phyloP scores from a whole-genome alignment of 2,113 vertebrate species.

The Pollimyrus isidori region DNA sequence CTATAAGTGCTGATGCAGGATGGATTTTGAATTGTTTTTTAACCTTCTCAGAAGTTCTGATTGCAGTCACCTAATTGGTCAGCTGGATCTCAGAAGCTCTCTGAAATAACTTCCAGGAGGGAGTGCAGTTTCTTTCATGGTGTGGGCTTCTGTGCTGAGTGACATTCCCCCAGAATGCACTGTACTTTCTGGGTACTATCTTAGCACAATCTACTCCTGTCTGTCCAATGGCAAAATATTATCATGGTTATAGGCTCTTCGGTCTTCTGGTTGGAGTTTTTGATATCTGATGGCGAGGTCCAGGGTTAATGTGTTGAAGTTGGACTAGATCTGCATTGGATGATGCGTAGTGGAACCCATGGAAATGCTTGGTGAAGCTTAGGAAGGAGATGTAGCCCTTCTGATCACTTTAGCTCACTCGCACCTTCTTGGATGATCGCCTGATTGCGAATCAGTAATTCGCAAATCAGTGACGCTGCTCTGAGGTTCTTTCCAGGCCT shows the following conservation, averaged over 20 bases:
- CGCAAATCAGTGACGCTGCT: slow-evolving; percentile 34
- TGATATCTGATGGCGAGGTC: not conserved
- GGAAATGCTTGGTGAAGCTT: not conserved
- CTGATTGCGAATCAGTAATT: too few species aligned
- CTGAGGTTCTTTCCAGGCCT: slow-evolving; percentile 70
- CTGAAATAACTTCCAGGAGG: not conserved
- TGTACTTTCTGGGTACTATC: not conserved
- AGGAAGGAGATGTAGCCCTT: not conserved
- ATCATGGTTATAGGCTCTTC: not conserved
- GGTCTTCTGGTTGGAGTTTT: not conserved
- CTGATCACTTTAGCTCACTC: not conserved
- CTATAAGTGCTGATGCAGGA: not conserved
- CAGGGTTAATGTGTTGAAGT: not conserved
- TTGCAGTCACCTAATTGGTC: not conserved
- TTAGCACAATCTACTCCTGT: not conserved
- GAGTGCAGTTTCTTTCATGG: not conserved
- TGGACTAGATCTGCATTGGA: not conserved
- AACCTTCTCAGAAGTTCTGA: too few species aligned
- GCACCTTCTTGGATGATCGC: not conserved
- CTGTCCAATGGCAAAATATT: not conserved
- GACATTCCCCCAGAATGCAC: not conserved
- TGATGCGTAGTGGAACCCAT: not conserved
- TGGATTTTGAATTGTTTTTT: too few species aligned
- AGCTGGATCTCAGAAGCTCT: not conserved
- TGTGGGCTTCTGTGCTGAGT: not conserved